Base-by-base conservation (phyloP, 2,888 invertebrate genomes). In the Cylloceria caligata region DNA sequence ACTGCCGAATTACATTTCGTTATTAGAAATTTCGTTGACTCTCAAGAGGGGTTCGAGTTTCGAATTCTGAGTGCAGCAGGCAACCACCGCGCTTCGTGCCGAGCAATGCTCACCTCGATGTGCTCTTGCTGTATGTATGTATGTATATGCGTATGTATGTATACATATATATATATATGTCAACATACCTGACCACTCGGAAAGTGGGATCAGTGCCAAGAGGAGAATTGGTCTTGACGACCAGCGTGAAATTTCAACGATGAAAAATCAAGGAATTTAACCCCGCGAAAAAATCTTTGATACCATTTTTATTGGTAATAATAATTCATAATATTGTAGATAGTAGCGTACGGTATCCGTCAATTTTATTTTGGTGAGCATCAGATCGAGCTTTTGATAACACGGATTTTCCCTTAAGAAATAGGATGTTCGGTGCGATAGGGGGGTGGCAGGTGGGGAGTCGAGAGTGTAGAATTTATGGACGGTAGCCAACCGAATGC, bases 401-500 rank as follows among this genome's bases (percentile, higher is more conserved):
- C 47, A 55, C 19, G 24, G 65, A 72, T 57, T 47, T 65, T 34
- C 65, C 47, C 64, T 57, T 65, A 65, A 65, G 72, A 72, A 78
- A 78, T 65, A 65, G 65, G 42, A 55, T 78, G 45, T 47, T 71
- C 52, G 67, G 49, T 62, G 42, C 42, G 21, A 36, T 36, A 60
- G 52, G 71, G 52, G 16, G n/a, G 52, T 27, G 34, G 47, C 34
- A 67, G 39, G 24, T 6, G 67, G 57, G 13, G 6, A 81, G 69
- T 75, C 64, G 78, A 62, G 78, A 74, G 72, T 67, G 77, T 45
- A 80, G 82, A 88, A 91, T 91, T 91, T 90, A 90, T 90, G 87
- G 89, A 87, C 84, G 87, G 73, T 87, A 87, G 87, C 86, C 88
- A 88, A 88, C 87, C 86, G 88, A 90, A 89, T 89, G 89, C 89